Evolutionary conservation across 2,113 vertebrate species (phyloP).

Genomic region (Ceyx melanurus): DNA sequence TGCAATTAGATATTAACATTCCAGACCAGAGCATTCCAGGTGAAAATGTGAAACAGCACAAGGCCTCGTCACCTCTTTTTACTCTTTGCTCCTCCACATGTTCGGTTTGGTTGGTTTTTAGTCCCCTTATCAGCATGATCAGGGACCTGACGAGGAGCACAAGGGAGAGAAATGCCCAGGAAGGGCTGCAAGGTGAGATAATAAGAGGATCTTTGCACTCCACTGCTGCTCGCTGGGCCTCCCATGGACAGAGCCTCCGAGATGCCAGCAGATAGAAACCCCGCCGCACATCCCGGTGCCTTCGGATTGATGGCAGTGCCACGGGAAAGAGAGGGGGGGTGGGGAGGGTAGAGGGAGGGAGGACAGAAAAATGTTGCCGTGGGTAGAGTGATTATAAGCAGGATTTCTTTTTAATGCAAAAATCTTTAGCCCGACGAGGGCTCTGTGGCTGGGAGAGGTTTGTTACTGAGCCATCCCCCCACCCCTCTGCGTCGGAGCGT

Average conservation of each 20-base stretch:
- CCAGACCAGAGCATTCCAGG: neutral
- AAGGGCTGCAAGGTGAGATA: neutral
- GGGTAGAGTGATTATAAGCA: slow-evolving; percentile 61
- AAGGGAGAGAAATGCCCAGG: slow-evolving; percentile 4
- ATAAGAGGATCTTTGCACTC: neutral
- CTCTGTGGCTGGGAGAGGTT: slow-evolving; percentile 64
- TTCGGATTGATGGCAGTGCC: slow-evolving; percentile 60
- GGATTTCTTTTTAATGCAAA: slow-evolving; percentile 73
- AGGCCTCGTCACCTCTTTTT: neutral
- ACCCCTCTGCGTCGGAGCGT: slow-evolving; percentile 47
- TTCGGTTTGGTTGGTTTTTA: neutral
- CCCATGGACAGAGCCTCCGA: slow-evolving; percentile 44
- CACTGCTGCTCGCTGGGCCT: neutral
- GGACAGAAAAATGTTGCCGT: slow-evolving; percentile 28
- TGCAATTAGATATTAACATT: slow-evolving; percentile 64
- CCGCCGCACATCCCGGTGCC: neutral
- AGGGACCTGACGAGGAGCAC: slow-evolving; percentile 39
- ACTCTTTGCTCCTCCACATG: neutral
- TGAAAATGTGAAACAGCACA: slow-evolving; percentile 25
- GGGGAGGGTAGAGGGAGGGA: neutral
- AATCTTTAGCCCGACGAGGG: slow-evolving; percentile 64
- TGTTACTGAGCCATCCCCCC: slow-evolving; percentile 8
- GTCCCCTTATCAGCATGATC: neutral
- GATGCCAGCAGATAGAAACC: slow-evolving; percentile 43
- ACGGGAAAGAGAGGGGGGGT: neutral